These are phyloP conservation scores for Crocallis elinguaria DNA, from an alignment of 2,888 invertebrate species.

Conservation along the genomic window DNA sequence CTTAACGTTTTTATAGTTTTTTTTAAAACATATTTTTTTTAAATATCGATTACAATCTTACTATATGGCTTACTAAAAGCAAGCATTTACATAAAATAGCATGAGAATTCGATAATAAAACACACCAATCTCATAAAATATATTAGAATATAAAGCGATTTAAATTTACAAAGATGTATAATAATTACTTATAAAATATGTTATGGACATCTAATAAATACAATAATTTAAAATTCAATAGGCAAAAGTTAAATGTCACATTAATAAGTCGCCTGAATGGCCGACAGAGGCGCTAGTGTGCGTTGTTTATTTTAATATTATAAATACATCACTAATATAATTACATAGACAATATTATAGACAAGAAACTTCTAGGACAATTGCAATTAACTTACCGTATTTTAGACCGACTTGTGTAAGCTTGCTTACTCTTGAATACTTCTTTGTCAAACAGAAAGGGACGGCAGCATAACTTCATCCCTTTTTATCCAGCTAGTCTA, in stretches of 20 bases:
- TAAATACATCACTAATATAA: too few relatives aligned
- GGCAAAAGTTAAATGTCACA: not conserved
- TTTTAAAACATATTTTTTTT: not conserved
- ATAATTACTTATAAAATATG: not conserved
- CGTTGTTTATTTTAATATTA: slow-evolving; percentile 1
- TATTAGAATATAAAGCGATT: too few relatives aligned
- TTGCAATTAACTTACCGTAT: too few relatives aligned
- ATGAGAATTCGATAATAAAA: slow-evolving; percentile 44
- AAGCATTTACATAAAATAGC: slow-evolving; percentile 45
- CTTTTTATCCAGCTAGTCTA: too few relatives aligned
- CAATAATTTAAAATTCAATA: not conserved
- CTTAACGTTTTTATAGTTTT: not conserved
- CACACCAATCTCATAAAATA: not conserved
- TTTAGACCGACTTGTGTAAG: too few relatives aligned
- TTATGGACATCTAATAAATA: not conserved
- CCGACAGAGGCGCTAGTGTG: slow-evolving; percentile 8
- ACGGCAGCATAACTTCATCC: too few relatives aligned
- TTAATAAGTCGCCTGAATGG: not conserved
- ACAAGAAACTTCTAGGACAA: too few relatives aligned
- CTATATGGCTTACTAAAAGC: slow-evolving; percentile 46
- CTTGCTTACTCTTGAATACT: too few relatives aligned
- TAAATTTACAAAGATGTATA: too few relatives aligned
- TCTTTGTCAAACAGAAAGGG: too few relatives aligned
- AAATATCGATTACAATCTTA: slow-evolving; percentile 43
- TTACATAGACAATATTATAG: too few relatives aligned